phyloP scores from a whole-genome alignment of 2,888 invertebrate genomes.

The Laspeyria flexula region DNA sequence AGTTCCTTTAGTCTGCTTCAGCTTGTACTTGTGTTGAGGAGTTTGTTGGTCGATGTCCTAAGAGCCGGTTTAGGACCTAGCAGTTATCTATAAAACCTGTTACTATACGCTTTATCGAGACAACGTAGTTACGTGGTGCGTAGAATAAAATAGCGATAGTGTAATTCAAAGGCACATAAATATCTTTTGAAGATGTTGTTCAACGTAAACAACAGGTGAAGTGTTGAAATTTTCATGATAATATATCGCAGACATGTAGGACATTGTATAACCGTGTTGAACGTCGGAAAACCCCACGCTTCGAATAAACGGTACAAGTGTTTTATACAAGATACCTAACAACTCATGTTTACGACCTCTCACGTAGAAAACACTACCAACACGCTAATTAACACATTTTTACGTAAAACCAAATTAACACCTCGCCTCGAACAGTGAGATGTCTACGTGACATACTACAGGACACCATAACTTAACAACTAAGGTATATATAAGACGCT shows the following conservation, averaged over 20 bases:
- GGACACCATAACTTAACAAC: not conserved
- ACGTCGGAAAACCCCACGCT: conserved; percentile 62
- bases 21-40: too few species aligned
- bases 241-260: conserved; percentile 27
- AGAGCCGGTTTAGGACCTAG: too few species aligned
- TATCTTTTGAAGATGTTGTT: not conserved
- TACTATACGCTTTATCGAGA: too few species aligned
- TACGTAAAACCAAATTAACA: conserved; percentile 8
- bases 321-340: conserved; percentile 33
- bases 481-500: not conserved
- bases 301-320: conserved; percentile 43
- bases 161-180: not conserved
- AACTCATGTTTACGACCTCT: conserved; percentile 22
- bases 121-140: too few species aligned
- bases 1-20: too few species aligned
- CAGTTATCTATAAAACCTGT: too few species aligned
- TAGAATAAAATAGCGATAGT: not conserved
- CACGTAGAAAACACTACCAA: conserved; percentile 28
- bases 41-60: too few species aligned
- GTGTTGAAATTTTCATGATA: conserved; percentile 38
- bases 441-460: not conserved
- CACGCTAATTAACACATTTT: conserved; percentile 11
- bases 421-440: not conserved
- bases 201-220: not conserved
- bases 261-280: conserved; percentile 59